Evolutionary conservation across 64 coral and sea anemone species (phyloP), one percentile per base, ranked within the genome.

Genomic region (Anthopleura sola): DNA sequence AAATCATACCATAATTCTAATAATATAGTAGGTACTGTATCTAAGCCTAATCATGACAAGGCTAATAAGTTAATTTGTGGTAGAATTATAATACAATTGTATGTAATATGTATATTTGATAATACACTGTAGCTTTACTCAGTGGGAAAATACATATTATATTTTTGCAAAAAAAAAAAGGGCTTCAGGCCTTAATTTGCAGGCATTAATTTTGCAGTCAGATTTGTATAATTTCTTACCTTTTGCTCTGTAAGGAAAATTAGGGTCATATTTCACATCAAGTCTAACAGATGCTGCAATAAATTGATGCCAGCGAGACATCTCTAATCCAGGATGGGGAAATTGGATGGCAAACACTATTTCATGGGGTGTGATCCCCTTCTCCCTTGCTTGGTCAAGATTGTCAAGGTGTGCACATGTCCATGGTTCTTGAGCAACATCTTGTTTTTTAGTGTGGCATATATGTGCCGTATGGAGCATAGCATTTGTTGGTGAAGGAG

Each of bases 261-360:
- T n/a, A 26, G 26, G 10, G 18, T 78, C 32, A 26, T 89, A 79
- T 34, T 89, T 87, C 10, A 98, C 62, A 23, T 98, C 90, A 55
- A 94, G 40, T 55, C 81, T 86, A 36, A 98, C 78, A 37, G 92
- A 92, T 11, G 89, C 74, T 1, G 90, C 90, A 34, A 98, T 78
- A 69, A 98, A 98, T 81, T 98, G 96, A 76, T 94, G 93, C 84
- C 92, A 98, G 23, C 96, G 83, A 20, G 96, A 94, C 96, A 98
- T 98, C 12, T 80, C 57, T 5, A 94, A 83, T 56, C 96, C 92
- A 56, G 83, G 86, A 87, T 92, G 90, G 0, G 96, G 96, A 81
- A 94, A 94, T 5, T 88, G 83, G 34, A 98, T 66, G 33, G 92
- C 79, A 90, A 98, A 98, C 21, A 94, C 90, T 78, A 98, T 98